These are phyloP conservation scores for Schizotus pectinicornis DNA, from an alignment of 2,888 invertebrate genomes.

Conservation along the genomic window DNA sequence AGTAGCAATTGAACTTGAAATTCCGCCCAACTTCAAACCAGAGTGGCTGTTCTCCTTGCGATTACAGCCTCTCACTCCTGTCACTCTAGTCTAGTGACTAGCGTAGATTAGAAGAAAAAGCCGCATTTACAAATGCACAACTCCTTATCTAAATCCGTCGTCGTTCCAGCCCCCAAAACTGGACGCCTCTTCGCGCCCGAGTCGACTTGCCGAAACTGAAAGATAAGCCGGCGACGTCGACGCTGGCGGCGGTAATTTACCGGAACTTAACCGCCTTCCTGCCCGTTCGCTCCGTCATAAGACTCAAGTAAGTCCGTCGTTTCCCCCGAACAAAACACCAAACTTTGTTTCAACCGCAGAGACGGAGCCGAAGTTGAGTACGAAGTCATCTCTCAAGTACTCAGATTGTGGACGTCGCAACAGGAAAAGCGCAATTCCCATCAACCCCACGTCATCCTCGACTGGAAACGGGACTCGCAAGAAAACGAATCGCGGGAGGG, in stretches of 20 bases:
- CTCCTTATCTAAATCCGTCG: too few relatives aligned
- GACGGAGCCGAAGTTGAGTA: slow-evolving; percentile 72
- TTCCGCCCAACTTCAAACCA: too few relatives aligned
- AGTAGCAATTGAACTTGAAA: too few relatives aligned
- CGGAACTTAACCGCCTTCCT: slow-evolving; percentile 68
- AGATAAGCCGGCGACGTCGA: slow-evolving; percentile 34
- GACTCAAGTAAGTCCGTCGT: slow-evolving; percentile 64
- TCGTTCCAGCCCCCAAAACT: too few relatives aligned
- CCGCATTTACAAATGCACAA: too few relatives aligned
- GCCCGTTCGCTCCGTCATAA: slow-evolving; percentile 66
- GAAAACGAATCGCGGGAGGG: slow-evolving; percentile 51
- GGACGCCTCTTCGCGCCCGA: too few relatives aligned
- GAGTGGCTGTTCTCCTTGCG: too few relatives aligned
- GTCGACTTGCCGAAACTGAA: slow-evolving; percentile 14
- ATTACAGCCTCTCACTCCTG: too few relatives aligned
- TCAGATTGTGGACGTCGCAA: slow-evolving; percentile 52
- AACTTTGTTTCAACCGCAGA: slow-evolving; percentile 52
- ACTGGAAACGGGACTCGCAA: slow-evolving; percentile 62
- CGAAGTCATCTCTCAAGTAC: slow-evolving; percentile 67
- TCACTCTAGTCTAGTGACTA: too few relatives aligned
- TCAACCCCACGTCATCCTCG: slow-evolving; percentile 54
- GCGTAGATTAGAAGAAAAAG: too few relatives aligned
- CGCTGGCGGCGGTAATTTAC: slow-evolving; percentile 63
- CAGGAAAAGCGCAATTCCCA: slow-evolving; percentile 13
- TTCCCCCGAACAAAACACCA: background rate